A percentile compares a stretch with the other conserved stretches of the same genome.
phyloP scores from a whole-genome alignment of 2,888 invertebrate genomes.

The Melieria crassipennis region DNA sequence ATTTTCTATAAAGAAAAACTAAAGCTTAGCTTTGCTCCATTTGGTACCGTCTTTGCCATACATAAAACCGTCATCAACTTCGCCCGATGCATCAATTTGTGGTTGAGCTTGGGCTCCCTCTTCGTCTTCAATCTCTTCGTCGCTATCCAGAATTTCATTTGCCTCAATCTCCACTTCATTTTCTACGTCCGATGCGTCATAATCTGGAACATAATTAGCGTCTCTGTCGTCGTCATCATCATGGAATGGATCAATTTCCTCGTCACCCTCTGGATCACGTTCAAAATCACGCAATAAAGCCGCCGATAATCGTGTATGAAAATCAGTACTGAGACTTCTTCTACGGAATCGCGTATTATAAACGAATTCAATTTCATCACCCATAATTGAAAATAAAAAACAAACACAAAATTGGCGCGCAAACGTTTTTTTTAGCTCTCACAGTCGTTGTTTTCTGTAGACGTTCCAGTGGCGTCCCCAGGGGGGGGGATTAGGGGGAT shows the following conservation, averaged over 20 bases:
- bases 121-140: slow-evolving; percentile 36
- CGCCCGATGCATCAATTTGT: not conserved
- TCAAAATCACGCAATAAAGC: slow-evolving; percentile 6
- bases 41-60: slow-evolving; percentile 37
- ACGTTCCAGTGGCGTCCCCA: too few species aligned
- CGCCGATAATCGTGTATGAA: not conserved
- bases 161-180: slow-evolving; percentile 33
- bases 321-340: slow-evolving; percentile 6
- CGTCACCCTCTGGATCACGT: not conserved
- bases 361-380: too few species aligned
- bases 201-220: slow-evolving; percentile 24
- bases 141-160: slow-evolving; percentile 36
- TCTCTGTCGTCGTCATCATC: slow-evolving; percentile 11
- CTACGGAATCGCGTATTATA: slow-evolving; percentile 4
- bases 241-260: not conserved
- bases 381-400: too few species aligned
- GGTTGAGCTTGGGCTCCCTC: slow-evolving; percentile 26
- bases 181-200: slow-evolving; percentile 34
- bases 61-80: slow-evolving; percentile 28
- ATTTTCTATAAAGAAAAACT: too few species aligned
- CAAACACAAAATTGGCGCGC: too few species aligned
- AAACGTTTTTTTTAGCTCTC: too few species aligned
- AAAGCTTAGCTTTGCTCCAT: slow-evolving; percentile 33
- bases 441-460: too few species aligned
- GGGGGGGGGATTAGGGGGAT: too few species aligned